phyloP scores from a whole-genome alignment of 1,140 invertebrate genomes.

The Aphidius gifuensis region DNA sequence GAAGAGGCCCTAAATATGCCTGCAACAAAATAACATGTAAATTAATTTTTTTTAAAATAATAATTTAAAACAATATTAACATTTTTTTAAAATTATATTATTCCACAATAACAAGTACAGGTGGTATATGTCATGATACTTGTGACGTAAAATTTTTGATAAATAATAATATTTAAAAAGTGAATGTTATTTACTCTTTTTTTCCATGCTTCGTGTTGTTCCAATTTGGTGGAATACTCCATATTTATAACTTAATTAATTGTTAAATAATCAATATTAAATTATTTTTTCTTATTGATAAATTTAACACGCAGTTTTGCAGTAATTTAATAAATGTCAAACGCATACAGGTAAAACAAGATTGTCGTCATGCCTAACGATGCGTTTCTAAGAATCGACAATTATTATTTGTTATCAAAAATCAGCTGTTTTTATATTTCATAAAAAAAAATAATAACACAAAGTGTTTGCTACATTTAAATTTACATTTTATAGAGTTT shows the following conservation, averaged over 20 bases:
- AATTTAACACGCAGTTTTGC: neutral
- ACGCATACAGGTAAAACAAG: constrained; percentile 6
- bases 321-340: neutral
- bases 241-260: constrained; percentile 15
- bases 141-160: no score
- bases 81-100: constrained; percentile 1
- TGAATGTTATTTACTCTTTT: constrained; percentile 42
- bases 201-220: constrained; percentile 49
- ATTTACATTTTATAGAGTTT: no score
- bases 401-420: neutral
- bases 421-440: neutral
- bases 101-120: constrained; percentile 3
- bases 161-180: neutral
- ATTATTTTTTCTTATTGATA: neutral
- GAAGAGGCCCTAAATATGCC: constrained; percentile 77
- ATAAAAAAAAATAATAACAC: neutral
- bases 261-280: neutral
- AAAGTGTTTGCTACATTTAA: no score
- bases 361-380: constrained; percentile 8
- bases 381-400: constrained; percentile 10
- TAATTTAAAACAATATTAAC: neutral
- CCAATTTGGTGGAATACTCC: constrained; percentile 39
- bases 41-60: neutral
- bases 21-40: constrained; percentile 35
- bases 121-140: constrained; percentile 5